Percentiles rank a stretch among this genome's conserved stretches.
phyloP scores from a whole-genome alignment of 2,888 invertebrate genomes.

The Pecten maximus region DNA sequence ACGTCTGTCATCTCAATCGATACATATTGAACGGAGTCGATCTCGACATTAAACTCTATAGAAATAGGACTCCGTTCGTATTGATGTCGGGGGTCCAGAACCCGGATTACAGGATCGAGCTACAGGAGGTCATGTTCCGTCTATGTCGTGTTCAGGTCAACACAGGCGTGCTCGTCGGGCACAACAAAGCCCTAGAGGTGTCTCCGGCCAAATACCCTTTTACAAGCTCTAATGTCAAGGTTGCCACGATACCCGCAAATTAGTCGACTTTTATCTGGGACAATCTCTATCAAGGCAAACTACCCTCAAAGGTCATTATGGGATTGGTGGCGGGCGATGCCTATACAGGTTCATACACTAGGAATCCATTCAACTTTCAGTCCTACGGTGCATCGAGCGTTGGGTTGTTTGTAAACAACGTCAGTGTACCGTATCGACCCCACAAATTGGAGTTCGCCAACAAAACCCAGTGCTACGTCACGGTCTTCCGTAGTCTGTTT shows the following conservation, averaged over 20 bases:
- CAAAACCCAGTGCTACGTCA: slow-evolving; percentile 5
- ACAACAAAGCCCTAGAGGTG: slow-evolving; percentile 35
- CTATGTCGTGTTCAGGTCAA: slow-evolving; percentile 48
- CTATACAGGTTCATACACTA: slow-evolving; percentile 41
- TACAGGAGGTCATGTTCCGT: slow-evolving; percentile 47
- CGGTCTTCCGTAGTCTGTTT: slow-evolving; percentile 42
- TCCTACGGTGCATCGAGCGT: not conserved
- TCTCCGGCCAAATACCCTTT: slow-evolving; percentile 51
- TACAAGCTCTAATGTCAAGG: slow-evolving; percentile 47
- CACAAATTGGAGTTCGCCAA: slow-evolving; percentile 45
- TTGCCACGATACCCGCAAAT: slow-evolving; percentile 46
- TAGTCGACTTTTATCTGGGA: slow-evolving; percentile 48
- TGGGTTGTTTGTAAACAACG: slow-evolving; percentile 41
- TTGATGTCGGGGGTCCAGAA: not conserved
- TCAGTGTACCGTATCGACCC: slow-evolving; percentile 44
- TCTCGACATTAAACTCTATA: not conserved
- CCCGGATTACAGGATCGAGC: slow-evolving; percentile 35
- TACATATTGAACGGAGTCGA: not conserved
- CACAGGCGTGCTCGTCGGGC: slow-evolving; percentile 45
- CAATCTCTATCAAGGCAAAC: slow-evolving; percentile 51
- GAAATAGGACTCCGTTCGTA: not conserved
- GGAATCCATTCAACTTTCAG: no score
- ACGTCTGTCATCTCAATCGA: not conserved
- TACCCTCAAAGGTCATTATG: slow-evolving; percentile 50
- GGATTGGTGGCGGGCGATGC: slow-evolving; percentile 47